Evolutionary conservation across 2,888 invertebrate species (phyloP).

Genomic region (Tiliacea aurago): DNA sequence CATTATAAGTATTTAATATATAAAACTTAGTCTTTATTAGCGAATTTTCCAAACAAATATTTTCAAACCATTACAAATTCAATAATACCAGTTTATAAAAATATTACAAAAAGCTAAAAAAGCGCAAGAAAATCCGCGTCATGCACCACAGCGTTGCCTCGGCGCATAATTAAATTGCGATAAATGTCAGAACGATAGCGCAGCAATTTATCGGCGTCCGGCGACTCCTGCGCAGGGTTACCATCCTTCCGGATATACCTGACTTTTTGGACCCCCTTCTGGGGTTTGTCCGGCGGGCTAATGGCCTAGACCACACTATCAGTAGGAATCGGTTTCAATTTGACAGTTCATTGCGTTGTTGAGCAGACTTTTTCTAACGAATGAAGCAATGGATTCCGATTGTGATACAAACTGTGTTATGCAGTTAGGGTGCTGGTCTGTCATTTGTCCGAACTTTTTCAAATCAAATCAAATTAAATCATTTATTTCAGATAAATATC

Average conservation of each 20-base stretch:
- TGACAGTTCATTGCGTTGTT: too few relatives aligned
- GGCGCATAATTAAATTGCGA: slow-evolving; percentile 81
- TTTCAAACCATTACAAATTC: background rate
- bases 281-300: background rate
- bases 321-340: too few relatives aligned
- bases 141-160: slow-evolving; percentile 59
- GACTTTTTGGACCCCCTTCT: background rate
- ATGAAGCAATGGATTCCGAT: too few relatives aligned
- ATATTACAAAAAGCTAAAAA: slow-evolving; percentile 22
- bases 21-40: background rate
- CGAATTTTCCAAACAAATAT: background rate
- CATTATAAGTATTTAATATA: too few relatives aligned
- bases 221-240: slow-evolving; percentile 58
- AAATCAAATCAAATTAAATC: too few relatives aligned
- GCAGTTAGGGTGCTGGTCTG: background rate
- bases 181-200: slow-evolving; percentile 79
- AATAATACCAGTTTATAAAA: background rate
- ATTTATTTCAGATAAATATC: too few relatives aligned
- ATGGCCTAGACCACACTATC: too few relatives aligned
- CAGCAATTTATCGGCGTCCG: slow-evolving; percentile 72
- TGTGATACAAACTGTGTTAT: too few relatives aligned
- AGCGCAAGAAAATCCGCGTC: slow-evolving; percentile 41
- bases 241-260: slow-evolving; percentile 4
- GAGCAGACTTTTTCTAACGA: too few relatives aligned
- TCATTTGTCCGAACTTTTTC: background rate